These are phyloP conservation scores for Schlechtendalia chinensis DNA, from an alignment of 1,140 invertebrate genomes.

Conservation along the genomic window DNA sequence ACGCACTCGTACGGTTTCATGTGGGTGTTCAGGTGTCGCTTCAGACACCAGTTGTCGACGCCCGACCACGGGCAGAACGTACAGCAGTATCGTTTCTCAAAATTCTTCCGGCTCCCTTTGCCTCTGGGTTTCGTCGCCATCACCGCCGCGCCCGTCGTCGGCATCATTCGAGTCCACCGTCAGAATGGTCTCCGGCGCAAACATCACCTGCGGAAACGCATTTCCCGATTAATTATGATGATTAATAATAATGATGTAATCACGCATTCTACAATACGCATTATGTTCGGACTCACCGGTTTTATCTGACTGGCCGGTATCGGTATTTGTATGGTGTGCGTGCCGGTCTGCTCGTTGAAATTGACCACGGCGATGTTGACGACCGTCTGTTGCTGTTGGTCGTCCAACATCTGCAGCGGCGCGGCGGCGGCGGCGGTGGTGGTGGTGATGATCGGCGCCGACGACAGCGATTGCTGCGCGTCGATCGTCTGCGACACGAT, in stretches of 20 bases:
- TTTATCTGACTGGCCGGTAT: slow-evolving; percentile 44
- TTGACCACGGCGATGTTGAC: slow-evolving; percentile 46
- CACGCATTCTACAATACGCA: too few species aligned
- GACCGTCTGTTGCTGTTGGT: slow-evolving; percentile 45
- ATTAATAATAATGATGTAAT: too few species aligned
- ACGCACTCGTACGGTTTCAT: slow-evolving; percentile 85
- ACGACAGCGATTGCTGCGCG: not conserved
- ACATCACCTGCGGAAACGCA: not conserved
- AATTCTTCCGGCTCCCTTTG: slow-evolving; percentile 45
- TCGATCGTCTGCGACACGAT: slow-evolving; percentile 19
- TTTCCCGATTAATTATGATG: not conserved
- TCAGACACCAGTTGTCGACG: slow-evolving; percentile 90
- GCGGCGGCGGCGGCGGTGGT: not conserved
- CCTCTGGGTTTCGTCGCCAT: not conserved
- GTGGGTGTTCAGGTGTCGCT: slow-evolving; percentile 87
- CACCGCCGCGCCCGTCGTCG: not conserved
- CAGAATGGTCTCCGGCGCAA: slow-evolving; percentile 1
- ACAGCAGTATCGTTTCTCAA: slow-evolving; percentile 69
- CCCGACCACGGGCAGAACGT: slow-evolving; percentile 87
- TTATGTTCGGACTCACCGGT: slow-evolving; percentile 18
- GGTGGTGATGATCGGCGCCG: not conserved
- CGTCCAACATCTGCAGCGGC: slow-evolving; percentile 2
- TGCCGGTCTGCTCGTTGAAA: slow-evolving; percentile 45
- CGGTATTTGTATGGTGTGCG: slow-evolving; percentile 39
- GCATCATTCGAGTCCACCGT: not conserved